A percentile compares a stretch with the other conserved stretches of the same genome.
phyloP scores from a whole-genome alignment of 1,140 invertebrate genomes.

The Tetramorium parvispinum region DNA sequence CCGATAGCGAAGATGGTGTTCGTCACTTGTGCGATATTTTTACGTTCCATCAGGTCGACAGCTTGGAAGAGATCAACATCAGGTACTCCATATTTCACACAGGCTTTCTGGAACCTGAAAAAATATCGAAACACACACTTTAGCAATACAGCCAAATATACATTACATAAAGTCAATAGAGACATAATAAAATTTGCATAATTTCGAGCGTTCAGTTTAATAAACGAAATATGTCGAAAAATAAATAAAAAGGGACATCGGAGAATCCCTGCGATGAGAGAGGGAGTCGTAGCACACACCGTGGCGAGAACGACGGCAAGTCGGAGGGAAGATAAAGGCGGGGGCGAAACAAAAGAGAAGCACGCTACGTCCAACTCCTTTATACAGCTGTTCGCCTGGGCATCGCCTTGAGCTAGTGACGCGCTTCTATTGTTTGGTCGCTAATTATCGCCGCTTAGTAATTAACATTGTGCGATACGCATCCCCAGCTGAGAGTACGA shows the following conservation, averaged over 20 bases:
- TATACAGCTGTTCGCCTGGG: slow-evolving; percentile 76
- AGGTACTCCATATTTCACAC: slow-evolving; percentile 95
- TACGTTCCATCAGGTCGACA: slow-evolving; percentile 97
- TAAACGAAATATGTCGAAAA: background rate
- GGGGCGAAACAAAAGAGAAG: slow-evolving; percentile 68
- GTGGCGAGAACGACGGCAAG: slow-evolving; percentile 38
- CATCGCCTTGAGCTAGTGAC: slow-evolving; percentile 77
- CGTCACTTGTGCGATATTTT: slow-evolving; percentile 97
- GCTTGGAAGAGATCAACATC: slow-evolving; percentile 98
- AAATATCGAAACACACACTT: slow-evolving; percentile 25
- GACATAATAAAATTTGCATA: background rate
- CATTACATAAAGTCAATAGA: background rate
- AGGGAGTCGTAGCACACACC: background rate
- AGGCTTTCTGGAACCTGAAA: slow-evolving; percentile 95
- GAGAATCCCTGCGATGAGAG: background rate
- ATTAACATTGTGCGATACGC: slow-evolving; percentile 23
- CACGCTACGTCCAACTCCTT: slow-evolving; percentile 75
- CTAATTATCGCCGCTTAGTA: slow-evolving; percentile 76
- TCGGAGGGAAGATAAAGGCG: slow-evolving; percentile 47
- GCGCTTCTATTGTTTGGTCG: slow-evolving; percentile 82
- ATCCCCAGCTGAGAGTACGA: slow-evolving; percentile 52
- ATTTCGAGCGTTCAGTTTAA: background rate
- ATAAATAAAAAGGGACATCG: background rate
- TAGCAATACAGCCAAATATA: background rate
- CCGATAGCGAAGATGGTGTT: slow-evolving; percentile 97